These are phyloP conservation scores for Rhinoraja longicauda DNA, from an alignment of 2,797 vertebrate species.

Conservation along the genomic window DNA sequence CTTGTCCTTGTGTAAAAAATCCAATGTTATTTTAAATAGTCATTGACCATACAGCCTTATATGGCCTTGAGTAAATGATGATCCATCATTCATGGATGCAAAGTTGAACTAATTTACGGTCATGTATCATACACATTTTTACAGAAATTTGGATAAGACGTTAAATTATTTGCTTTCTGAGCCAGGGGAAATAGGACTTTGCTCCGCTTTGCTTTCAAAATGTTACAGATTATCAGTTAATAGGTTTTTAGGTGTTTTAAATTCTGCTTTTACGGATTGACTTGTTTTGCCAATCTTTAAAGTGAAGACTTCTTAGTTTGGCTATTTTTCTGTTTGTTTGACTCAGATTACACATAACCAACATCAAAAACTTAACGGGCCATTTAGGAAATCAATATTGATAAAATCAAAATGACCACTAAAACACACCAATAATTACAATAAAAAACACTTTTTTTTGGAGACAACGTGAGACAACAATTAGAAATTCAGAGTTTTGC, in stretches of 20 bases:
- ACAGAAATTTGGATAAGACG: not conserved
- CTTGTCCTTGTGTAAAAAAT: not conserved
- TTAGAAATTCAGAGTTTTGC: not conserved
- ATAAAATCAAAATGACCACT: not conserved
- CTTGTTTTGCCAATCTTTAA: not conserved
- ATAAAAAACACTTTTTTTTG: not conserved
- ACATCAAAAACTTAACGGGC: not conserved
- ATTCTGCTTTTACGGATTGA: not conserved
- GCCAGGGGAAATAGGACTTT: too few relatives aligned
- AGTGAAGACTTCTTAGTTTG: not conserved
- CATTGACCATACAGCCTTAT: not conserved
- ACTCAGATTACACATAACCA: not conserved
- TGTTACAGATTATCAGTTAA: not conserved
- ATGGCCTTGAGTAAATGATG: not conserved
- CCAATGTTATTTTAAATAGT: not conserved
- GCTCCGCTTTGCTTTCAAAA: not conserved
- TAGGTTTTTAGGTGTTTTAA: not conserved
- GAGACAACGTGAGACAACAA: not conserved
- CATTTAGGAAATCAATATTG: not conserved
- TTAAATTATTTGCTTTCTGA: not conserved
- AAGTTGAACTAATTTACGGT: conserved; percentile 3
- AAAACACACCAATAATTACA: not conserved
- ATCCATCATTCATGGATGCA: not conserved
- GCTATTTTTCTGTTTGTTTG: not conserved
- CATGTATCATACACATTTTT: not conserved